phyloP scores from a whole-genome alignment of 2,797 vertebrate species.

The Siniperca undulata region DNA sequence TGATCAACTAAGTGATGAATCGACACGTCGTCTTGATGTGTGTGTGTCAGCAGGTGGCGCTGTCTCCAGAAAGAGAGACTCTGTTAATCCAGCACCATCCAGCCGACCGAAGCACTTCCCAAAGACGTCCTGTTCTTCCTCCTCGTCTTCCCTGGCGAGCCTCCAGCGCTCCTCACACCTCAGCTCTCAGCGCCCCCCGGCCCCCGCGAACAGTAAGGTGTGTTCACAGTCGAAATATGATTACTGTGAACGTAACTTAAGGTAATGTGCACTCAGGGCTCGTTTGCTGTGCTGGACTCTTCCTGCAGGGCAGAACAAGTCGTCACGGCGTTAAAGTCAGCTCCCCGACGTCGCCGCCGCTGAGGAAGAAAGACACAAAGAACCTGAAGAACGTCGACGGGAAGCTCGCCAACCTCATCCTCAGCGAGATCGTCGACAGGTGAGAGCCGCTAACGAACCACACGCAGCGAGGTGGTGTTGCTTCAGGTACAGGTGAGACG shows the following conservation, averaged over 20 bases:
- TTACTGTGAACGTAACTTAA: too few relatives aligned
- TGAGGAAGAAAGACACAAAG: constrained; percentile 5
- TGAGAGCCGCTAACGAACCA: neutral
- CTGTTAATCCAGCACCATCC: neutral
- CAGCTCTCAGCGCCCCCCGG: neutral
- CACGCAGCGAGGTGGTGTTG: neutral
- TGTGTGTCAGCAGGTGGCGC: neutral
- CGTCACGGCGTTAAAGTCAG: neutral
- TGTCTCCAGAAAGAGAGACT: constrained; percentile 4
- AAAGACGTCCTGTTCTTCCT: neutral
- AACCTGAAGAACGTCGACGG: constrained; percentile 16
- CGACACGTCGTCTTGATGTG: neutral
- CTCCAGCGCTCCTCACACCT: neutral
- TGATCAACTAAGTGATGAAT: too few relatives aligned
- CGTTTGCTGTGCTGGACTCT: neutral
- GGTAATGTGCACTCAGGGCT: too few relatives aligned
- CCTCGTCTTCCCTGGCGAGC: neutral
- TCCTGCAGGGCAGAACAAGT: constrained; percentile 6
- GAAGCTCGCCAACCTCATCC: constrained; percentile 16
- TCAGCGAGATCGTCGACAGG: constrained; percentile 20
- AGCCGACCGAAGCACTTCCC: neutral
- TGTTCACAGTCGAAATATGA: too few relatives aligned
- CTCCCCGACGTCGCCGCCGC: neutral
- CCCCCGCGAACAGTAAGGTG: constrained; percentile 8
- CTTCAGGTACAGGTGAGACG: too few relatives aligned